Evolutionary conservation across 2,113 vertebrate genomes (phyloP).

Genomic region (Atherinomorus stipes): DNA sequence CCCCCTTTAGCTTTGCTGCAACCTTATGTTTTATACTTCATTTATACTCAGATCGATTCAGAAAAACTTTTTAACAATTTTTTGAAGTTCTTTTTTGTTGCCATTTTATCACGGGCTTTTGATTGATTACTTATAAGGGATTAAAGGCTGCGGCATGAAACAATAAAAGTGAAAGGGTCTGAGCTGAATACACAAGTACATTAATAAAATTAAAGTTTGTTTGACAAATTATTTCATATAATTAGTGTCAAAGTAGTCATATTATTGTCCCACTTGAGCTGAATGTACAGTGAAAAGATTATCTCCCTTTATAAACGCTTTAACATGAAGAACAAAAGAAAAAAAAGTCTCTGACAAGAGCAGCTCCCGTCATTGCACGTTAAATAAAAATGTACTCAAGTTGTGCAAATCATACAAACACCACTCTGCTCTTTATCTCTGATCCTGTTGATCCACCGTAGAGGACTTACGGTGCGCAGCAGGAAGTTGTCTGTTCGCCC

Average conservation of each 20-base stretch:
- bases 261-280: constrained; percentile 29
- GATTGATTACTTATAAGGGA: neutral
- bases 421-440: constrained; percentile 66
- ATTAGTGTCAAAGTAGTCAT: constrained; percentile 69
- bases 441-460: constrained; percentile 53
- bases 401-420: constrained; percentile 78
- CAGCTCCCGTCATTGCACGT: constrained; percentile 71
- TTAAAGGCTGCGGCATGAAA: neutral
- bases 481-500: constrained; percentile 37
- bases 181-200: constrained; percentile 6
- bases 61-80: neutral
- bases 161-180: neutral
- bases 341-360: constrained; percentile 28
- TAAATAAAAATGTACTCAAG: constrained; percentile 44
- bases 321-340: constrained; percentile 40
- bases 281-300: constrained; percentile 20
- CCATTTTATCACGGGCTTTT: neutral
- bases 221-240: constrained; percentile 40
- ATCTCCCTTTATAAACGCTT: constrained; percentile 64
- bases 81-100: neutral
- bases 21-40: neutral
- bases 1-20: neutral
- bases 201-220: constrained; percentile 6
- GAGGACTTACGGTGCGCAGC: constrained; percentile 37
- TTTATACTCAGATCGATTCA: neutral